Percentiles rank a stretch among this genome's conserved stretches.
phyloP scores from a whole-genome alignment of 2,888 invertebrate species.

The Blastobasis lacticolella region DNA sequence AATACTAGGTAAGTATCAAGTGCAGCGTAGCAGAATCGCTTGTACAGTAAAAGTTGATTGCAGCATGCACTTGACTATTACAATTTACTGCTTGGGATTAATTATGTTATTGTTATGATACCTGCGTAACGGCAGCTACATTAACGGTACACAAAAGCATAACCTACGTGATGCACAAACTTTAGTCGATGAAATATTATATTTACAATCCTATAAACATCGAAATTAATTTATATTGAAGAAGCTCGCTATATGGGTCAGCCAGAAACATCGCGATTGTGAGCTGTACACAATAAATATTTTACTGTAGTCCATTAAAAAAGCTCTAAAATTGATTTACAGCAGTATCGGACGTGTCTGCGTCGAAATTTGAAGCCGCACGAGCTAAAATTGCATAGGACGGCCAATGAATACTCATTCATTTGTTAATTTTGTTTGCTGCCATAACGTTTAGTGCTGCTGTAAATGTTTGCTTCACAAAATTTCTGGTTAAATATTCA shows the following conservation, averaged over 20 bases:
- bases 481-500: slow-evolving; percentile 22
- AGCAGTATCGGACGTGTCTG: slow-evolving; percentile 39
- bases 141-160: too few species aligned
- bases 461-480: slow-evolving; percentile 55
- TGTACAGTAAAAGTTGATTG: too few species aligned
- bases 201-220: neutral
- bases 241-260: slow-evolving; percentile 2
- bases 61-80: too few species aligned
- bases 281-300: slow-evolving; percentile 41
- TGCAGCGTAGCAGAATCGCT: too few species aligned
- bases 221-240: slow-evolving; percentile 5
- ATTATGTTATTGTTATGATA: too few species aligned
- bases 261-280: slow-evolving; percentile 16
- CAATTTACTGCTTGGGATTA: too few species aligned
- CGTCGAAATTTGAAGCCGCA: slow-evolving; percentile 38
- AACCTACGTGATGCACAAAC: too few species aligned
- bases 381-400: slow-evolving; percentile 39
- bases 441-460: slow-evolving; percentile 53
- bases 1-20: too few species aligned
- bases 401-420: slow-evolving; percentile 58
- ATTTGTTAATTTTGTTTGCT: slow-evolving; percentile 64
- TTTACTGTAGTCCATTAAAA: slow-evolving; percentile 61
- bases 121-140: too few species aligned
- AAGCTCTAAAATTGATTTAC: slow-evolving; percentile 66
- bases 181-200: too few species aligned